Base-by-base conservation (phyloP, 2,888 invertebrate genomes). In the Cylloceria caligata region DNA sequence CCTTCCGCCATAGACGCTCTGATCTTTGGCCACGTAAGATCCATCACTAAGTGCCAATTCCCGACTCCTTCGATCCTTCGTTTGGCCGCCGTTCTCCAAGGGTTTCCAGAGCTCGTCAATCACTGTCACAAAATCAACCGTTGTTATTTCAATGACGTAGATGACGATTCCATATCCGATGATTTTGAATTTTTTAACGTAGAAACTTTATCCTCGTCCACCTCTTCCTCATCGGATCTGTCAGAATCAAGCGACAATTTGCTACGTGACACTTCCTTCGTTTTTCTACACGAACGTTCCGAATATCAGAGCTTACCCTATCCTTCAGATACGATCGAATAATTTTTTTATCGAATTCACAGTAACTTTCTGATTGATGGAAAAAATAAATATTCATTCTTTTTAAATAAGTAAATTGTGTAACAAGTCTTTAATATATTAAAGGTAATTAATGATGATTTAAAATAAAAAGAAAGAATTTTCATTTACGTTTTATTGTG, bases 1-100 rank as follows among this genome's bases (percentile, higher is more conserved):
- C 96, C 96, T 0, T 96, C 96, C 2, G 96, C 97, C 81, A 88
- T 97, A 85, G 97, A 97, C 92, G 96, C 97, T 0, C 91, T 97
- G n/a, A 94, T 97, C 2, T 97, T 95, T 90, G 97, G 97, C 1
- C 95, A 95, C 84, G 87, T 94, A 11, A 90, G 93, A 27, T 93
- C 94, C 0, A 88, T 95, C 13, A 90, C 94, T 3, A 93, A 92
- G 0, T 92, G 67, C 19, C 80, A 80, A 30, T 72, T 55, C 21
- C 80, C 83, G 0, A 93, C 93, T 0, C 73, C 88, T 21, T 76
- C 86, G 34, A 79, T 86, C 6, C 85, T 84, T 81, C 84, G 81
- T n/a, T 92, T 93, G 80, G 92, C 93, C 0, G 82, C 73, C 52
- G 93, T 93, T 27, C 93, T 93, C 55, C 90, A 92, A 0, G 92